Percentiles rank a stretch among this genome's conserved stretches.
Conservation (phyloP, 2,888 invertebrate genomes). For the Lepidochitona cinerea region DNA sequence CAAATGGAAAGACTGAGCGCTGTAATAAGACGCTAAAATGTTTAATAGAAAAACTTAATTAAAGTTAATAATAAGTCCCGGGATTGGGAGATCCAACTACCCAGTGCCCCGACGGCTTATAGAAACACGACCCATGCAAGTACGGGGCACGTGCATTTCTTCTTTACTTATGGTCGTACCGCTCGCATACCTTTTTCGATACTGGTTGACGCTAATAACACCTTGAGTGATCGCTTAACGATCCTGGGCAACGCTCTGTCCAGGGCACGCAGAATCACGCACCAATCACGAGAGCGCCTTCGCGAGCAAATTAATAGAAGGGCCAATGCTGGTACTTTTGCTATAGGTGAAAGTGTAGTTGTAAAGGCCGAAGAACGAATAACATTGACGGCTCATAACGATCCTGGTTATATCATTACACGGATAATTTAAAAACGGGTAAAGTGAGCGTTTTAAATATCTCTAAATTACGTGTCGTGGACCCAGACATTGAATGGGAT, state of each 20-base stretch:
- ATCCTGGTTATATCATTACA: too few relatives aligned
- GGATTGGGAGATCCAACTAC: constrained; percentile 4
- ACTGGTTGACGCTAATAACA: neutral
- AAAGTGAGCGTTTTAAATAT: too few relatives aligned
- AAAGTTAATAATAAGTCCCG: neutral
- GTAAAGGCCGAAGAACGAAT: neutral
- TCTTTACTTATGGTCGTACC: constrained; percentile 8
- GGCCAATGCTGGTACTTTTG: constrained; percentile 2
- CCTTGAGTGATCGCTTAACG: neutral
- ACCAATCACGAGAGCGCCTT: neutral
- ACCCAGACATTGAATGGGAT: too few relatives aligned
- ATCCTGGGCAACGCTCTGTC: neutral
- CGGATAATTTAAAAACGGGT: too few relatives aligned
- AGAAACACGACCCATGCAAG: neutral
- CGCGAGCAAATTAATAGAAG: neutral
- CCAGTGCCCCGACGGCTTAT: neutral
- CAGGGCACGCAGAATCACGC: neutral
- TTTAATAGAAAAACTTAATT: neutral
- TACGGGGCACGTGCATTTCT: constrained; percentile 2
- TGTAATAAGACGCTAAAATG: neutral
- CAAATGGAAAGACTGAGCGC: constrained; percentile 8
- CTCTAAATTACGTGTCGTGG: too few relatives aligned
- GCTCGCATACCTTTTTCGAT: neutral
- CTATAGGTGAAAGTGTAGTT: constrained; percentile 1
- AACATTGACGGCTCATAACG: neutral